Base-by-base conservation (phyloP, 2,888 invertebrate genomes). In the Halocaridina rubra region DNA sequence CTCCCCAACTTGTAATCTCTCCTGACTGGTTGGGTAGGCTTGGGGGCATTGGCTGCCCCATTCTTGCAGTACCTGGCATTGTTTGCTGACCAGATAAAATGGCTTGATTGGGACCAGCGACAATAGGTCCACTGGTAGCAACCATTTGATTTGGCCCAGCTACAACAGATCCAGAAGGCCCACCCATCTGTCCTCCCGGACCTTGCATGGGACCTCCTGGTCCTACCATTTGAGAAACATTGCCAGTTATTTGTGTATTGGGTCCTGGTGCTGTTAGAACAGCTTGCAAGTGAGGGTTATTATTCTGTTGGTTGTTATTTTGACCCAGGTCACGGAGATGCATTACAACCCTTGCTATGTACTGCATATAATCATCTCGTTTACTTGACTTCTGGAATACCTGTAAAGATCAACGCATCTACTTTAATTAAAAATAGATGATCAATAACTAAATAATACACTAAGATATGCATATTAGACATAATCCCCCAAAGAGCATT, bases 301-400 rank as follows among this genome's bases (percentile, higher is more conserved):
- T 86, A 24, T 29, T 76, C n/a, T 69, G 79, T 57, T 72, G 82
- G 27, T 81, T 84, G 30, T 64, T 82, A 57, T 46, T 87, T 10
- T 85, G 85, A 3, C 46, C 32, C 39, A 79, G 39, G n/a, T 78
- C 77, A 24, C 76, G 77, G 72, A 86, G 61, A 64, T 80, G 79
- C 76, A 79, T 74, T 24, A 79, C 29, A 10, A 88, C 69, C 3
- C 84, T 79, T 3, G 33, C 67, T 30, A 88, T 79, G 24, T 22
- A 76, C 16, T 79, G 67, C 57, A 86, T 33, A 69, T 86, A 88
- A 24, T 88, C 86, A 3, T 86, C 84, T 30, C 76, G 69, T 27
- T 76, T 85, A 24, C 33, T 81, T 46, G 86, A 72, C 30, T 81
- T 69, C 27, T 86, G 81, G 64, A 88, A 88, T 16, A 88, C 67